A percentile compares a stretch with the other conserved stretches of the same genome.
Evolutionary conservation across 2,797 vertebrate species (phyloP).

Genomic region (Spinus pinus): DNA sequence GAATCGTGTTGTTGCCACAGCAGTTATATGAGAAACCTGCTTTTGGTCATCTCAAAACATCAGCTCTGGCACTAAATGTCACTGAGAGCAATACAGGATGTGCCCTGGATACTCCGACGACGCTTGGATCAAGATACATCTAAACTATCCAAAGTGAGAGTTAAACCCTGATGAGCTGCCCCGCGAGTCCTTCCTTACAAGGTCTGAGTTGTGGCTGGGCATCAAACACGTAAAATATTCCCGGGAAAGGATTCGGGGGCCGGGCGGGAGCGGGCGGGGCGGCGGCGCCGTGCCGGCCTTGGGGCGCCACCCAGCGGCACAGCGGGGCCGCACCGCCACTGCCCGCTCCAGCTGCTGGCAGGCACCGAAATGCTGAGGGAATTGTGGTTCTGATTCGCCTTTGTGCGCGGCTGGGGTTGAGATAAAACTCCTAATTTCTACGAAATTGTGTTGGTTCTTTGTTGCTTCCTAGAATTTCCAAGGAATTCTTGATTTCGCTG

Average conservation of each 20-base stretch:
- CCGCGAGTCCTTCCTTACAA: background rate
- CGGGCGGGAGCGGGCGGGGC: background rate
- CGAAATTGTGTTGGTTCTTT: background rate
- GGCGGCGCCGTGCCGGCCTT: background rate
- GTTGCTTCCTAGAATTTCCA: background rate
- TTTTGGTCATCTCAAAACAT: background rate
- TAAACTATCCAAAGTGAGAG: background rate
- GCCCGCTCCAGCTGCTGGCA: accelerated
- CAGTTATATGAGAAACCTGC: background rate
- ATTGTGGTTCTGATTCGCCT: accelerated
- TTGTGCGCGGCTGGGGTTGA: accelerated
- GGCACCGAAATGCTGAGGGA: accelerated
- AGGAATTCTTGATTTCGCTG: background rate
- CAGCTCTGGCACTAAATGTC: background rate
- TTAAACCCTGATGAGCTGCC: background rate
- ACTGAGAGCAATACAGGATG: accelerated
- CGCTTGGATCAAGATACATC: background rate
- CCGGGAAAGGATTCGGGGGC: accelerated
- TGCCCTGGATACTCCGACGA: background rate
- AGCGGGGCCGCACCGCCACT: background rate
- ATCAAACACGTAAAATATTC: background rate
- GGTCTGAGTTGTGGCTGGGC: background rate
- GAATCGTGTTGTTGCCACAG: background rate
- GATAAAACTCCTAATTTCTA: accelerated
- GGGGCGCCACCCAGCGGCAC: background rate